Base-by-base conservation (phyloP, 2,113 vertebrate species). In the Ciconia boyciana region DNA sequence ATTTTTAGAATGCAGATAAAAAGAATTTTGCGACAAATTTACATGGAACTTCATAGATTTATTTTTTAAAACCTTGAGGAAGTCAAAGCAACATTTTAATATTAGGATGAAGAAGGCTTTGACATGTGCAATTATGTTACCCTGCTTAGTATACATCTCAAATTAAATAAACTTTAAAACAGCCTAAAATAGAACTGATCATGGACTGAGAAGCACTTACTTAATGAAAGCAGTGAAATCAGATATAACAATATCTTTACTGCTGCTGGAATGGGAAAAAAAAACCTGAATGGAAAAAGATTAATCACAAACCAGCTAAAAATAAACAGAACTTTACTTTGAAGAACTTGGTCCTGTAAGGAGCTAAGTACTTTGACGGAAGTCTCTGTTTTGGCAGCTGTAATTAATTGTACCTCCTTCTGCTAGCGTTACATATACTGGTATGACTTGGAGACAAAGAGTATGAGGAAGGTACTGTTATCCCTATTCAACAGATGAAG, bases 161-260 rank as follows among this genome's bases (percentile, higher is more conserved):
- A 86, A 72, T 83, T 65, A 88, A 94, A 80, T 92, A 74, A 90
- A 84, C 26, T 78, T 95, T 87, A 51, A 71, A 89, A 18, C 18
- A 89, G 57, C 21, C 34, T 77, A 61, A 91, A 85, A 85, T 70
- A 83, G 82, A 90, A 93, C 36, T 69, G 58, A 51, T 80, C 65
- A 28, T 79, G 54, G 57, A 76, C 52, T 76, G 32, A 96, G 70
- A 87, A 90, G 25, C 72, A n/a, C 54, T 61, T 84, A 31, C 48
- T 61, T 89, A 85, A 94, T 90, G 93, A 83, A 90, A 93, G n/a
- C 25, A 72, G 28, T 70, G 62, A 86, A 90, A 87, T 72, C 22
- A 82, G 83, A 43, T 87, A 62, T 46, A 80, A 36, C 61, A 87
- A 4, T 79, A 79, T 62, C 16, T 93, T 93, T 83, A 74, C 49